Evolutionary conservation across 2,113 vertebrate genomes (phyloP).

Genomic region (Thalassarche chlororhynchos): DNA sequence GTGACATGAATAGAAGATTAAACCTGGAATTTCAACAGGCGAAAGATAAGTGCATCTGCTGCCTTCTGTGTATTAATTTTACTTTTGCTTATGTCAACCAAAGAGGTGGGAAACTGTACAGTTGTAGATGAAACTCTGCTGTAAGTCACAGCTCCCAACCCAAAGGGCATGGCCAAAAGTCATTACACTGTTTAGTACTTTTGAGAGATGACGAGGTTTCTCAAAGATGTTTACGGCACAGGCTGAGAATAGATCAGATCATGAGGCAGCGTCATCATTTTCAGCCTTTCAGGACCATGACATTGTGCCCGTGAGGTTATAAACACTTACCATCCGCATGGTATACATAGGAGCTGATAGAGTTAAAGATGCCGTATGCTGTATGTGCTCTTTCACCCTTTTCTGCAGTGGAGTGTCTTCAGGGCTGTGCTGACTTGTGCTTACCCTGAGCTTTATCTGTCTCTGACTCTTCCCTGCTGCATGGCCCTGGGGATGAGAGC

Average conservation of each 20-base stretch:
- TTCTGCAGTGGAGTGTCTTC: too few species aligned
- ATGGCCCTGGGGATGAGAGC: neutral
- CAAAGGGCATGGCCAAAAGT: neutral
- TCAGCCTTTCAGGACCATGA: neutral
- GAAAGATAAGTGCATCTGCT: neutral
- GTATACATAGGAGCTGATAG: rapidly evolving
- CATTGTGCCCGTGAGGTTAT: too few species aligned
- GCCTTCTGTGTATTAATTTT: neutral
- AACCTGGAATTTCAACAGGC: neutral
- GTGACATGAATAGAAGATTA: neutral
- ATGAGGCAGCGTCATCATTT: rapidly evolving
- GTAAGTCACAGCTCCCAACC: neutral
- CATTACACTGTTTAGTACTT: rapidly evolving
- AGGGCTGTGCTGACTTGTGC: neutral
- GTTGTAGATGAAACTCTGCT: neutral
- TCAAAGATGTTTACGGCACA: rapidly evolving
- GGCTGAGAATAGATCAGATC: neutral
- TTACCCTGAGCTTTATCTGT: neutral
- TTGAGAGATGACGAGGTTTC: neutral
- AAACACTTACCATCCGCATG: neutral
- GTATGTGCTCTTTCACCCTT: neutral
- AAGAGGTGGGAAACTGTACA: neutral
- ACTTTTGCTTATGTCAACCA: neutral
- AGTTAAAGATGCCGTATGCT: rapidly evolving
- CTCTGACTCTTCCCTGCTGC: neutral